Conservation (phyloP, 2,797 vertebrate species). For the Argentina silus region DNA sequence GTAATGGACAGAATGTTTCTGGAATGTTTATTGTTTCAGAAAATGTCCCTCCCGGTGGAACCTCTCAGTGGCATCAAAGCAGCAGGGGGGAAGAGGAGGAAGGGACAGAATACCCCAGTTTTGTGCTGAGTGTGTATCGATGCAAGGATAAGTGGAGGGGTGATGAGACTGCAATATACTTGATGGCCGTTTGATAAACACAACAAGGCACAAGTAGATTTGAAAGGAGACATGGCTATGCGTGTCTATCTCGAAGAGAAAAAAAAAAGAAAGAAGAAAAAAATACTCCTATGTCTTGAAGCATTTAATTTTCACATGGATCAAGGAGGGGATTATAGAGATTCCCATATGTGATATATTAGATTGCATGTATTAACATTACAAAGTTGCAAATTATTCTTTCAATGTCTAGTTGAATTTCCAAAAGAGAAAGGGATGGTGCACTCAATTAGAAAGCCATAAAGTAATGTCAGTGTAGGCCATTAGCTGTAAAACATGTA, state of each 20-base stretch:
- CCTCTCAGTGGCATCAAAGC: constrained; percentile 16
- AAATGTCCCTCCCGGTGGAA: constrained; percentile 34
- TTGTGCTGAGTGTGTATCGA: constrained; percentile 35
- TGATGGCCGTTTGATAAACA: constrained; percentile 32
- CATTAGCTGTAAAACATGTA: too few species aligned
- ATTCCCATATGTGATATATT: not conserved
- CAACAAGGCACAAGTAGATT: not conserved
- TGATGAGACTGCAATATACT: constrained; percentile 32
- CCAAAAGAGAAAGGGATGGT: too few species aligned
- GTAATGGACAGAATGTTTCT: constrained; percentile 37
- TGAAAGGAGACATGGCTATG: not conserved
- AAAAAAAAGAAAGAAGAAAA: not conserved
- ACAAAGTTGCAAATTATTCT: not conserved
- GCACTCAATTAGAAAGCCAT: too few species aligned
- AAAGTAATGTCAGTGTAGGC: too few species aligned
- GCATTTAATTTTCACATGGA: not conserved
- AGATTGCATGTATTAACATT: not conserved
- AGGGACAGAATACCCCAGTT: constrained; percentile 13
- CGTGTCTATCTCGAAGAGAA: not conserved
- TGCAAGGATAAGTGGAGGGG: constrained; percentile 36
- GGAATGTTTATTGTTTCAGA: constrained; percentile 44
- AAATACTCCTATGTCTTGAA: not conserved
- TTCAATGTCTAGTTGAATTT: too few species aligned
- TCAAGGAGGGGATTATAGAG: not conserved
- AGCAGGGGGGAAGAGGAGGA: constrained; percentile 27